These are phyloP conservation scores for Conus canariensis DNA, from an alignment of 2,888 invertebrate species.

Conservation along the genomic window DNA sequence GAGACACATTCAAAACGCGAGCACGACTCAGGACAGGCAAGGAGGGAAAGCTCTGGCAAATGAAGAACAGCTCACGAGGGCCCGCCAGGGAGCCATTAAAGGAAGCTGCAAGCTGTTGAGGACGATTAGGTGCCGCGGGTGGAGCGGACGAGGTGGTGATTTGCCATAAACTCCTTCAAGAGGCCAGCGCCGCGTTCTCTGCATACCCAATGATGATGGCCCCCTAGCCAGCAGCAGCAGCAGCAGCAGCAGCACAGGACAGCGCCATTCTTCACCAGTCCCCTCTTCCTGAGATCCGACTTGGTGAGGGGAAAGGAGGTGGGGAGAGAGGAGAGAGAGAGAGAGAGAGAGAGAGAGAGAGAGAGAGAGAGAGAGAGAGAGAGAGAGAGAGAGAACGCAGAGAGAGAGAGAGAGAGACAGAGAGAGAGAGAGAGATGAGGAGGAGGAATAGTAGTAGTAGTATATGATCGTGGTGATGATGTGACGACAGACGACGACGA, in stretches of 20 bases:
- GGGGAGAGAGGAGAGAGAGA: conserved; percentile 2
- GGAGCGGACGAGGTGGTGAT: conserved; percentile 27
- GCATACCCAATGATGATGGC: conserved; percentile 17
- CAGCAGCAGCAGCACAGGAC: no score
- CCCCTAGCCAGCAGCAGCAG: no score
- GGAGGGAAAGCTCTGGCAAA: conserved; percentile 16
- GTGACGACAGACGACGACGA: no score
- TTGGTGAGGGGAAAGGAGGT: neutral
- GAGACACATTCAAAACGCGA: conserved; percentile 33
- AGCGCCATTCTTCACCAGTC: conserved; percentile 1
- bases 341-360: conserved; percentile 29
- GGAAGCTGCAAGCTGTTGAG: conserved; percentile 35
- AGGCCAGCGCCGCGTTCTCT: conserved; percentile 4
- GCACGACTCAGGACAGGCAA: conserved; percentile 15
- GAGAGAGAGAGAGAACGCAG: conserved; percentile 12
- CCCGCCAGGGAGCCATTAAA: conserved; percentile 38
- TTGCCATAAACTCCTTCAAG: conserved; percentile 36
- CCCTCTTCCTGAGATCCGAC: neutral
- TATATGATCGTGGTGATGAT: no score
- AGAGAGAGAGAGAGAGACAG: no score
- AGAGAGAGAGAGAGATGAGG: no score
- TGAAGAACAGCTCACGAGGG: neutral
- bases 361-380: conserved; percentile 24
- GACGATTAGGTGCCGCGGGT: conserved; percentile 35
- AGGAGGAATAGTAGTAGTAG: no score